Evolutionary conservation across 2,113 vertebrate genomes (phyloP), one percentile per base, ranked within the genome.

Genomic region (Hemibagrus wyckioides): DNA sequence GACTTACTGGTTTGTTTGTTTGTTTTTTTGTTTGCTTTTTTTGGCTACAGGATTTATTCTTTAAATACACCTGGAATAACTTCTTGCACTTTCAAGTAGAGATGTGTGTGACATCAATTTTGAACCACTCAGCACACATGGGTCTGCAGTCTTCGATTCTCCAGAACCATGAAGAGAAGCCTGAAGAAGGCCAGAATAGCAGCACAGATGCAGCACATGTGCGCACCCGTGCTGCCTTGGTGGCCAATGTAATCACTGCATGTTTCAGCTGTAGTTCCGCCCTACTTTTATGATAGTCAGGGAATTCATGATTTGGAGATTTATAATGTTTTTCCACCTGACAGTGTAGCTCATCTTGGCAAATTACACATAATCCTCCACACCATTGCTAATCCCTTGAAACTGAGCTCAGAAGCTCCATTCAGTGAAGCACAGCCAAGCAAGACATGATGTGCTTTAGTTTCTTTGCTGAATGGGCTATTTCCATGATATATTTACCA

Each of bases 31-130:
- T 17, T 54, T 28, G n/a, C 36, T 73, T 30, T 23, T n/a, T 48
- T 48, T 88, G 54, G 30, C 36, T n/a, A 0, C 90, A 99, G 98
- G 98, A 99, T 94, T 94, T 99, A 90, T 99, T 99, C 94, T 99
- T 99, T 93, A 97, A 97, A 92, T 99, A 98, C 94, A 96, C 97
- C 21, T 99, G 98, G 98, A 99, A 99, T 94, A 99, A 99, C 93
- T 99, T 99, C 92, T 93, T 99, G 95, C 98, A 99, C 95, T 96
- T 97, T 95, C 98, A 99, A 97, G 97, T 99, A 95, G 98, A 99
- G 88, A 92, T 99, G 86, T 99, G 98, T 85, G 94, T 99, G 91
- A 96, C 96, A 0, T 96, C 97, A 56, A 96, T 99, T 84, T 93
- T 99, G 89, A 97, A 97, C 6, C 97, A 97, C 77, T 94, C 96